These are phyloP conservation scores for Melinaea marsaeus DNA, from an alignment of 2,888 invertebrate species.

Conservation along the genomic window DNA sequence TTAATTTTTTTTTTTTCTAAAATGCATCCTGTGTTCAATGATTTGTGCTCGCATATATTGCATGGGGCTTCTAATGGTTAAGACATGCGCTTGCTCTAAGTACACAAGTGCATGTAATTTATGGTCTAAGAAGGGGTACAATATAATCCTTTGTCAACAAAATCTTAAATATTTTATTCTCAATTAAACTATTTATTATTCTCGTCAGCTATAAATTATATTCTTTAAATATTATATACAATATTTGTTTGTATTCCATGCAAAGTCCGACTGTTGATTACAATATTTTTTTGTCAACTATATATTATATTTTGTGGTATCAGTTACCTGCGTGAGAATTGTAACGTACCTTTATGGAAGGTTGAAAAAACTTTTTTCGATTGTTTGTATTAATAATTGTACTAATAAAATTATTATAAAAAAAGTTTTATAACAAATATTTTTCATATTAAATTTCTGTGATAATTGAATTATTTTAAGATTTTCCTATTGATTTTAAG, in stretches of 20 bases:
- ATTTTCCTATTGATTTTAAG: too few relatives aligned
- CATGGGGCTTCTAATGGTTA: slow-evolving; percentile 63
- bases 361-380: too few relatives aligned
- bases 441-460: too few relatives aligned
- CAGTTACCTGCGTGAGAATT: too few relatives aligned
- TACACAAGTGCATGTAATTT: slow-evolving; percentile 65
- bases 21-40: slow-evolving; percentile 43
- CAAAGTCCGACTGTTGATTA: too few relatives aligned
- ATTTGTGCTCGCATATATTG: slow-evolving; percentile 62
- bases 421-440: too few relatives aligned
- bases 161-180: slow-evolving; percentile 70
- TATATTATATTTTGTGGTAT: too few relatives aligned
- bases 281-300: too few relatives aligned
- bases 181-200: slow-evolving; percentile 59
- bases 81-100: slow-evolving; percentile 58
- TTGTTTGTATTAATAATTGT: too few relatives aligned
- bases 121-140: slow-evolving; percentile 63
- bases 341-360: too few relatives aligned
- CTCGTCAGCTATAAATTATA: slow-evolving; percentile 55
- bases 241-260: neutral
- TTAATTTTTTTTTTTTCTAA: slow-evolving; percentile 28
- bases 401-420: too few relatives aligned
- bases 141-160: slow-evolving; percentile 67
- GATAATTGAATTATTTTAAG: too few relatives aligned
- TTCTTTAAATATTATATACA: neutral